Evolutionary conservation across 2,113 vertebrate genomes (phyloP), one percentile per base, ranked within the genome.

Genomic region (Solenodon paradoxus): DNA sequence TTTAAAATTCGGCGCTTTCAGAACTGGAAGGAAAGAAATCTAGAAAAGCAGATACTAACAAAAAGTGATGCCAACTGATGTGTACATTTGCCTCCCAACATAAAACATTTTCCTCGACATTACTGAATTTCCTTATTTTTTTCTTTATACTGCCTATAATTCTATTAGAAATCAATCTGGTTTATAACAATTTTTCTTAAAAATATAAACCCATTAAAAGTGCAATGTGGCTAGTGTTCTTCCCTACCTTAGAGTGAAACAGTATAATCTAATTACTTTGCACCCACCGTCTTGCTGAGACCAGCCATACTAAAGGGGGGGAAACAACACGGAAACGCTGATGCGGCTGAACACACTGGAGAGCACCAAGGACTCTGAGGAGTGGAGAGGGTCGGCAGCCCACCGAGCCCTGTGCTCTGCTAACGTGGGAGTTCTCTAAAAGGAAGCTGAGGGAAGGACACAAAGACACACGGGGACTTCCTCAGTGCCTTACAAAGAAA

Each of bases 191-290:
- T 93, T 78, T 80, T 32, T 92, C 35, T 69, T 59, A 94, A 97
- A 96, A 80, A 83, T 80, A 42, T 69, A 93, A 93, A 55, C 19
- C 12, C 5, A 64, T 51, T 57, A 35, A 59, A 81, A 68, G 45
- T 59, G 5, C 45, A 90, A 78, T 3, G 45, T 30, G 24, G 32
- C 35, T 81, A 40, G 66, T 81, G 49, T 26, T 95, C 42, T 78
- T 82, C 90, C 84, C 82, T 45, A 79, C 38, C 55, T 94, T 51
- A 30, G 32, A 71, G 35, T 66, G 26, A 89, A 87, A 83, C 26
- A 89, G 40, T 47, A 24, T 78, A 94, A 88, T 78, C 63, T 84
- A 94, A 92, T 79, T 81, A 89, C 42, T 87, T 77, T 92, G 22
- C 57, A 86, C 28, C 42, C 55, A 86, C 75, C 6, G 86, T 79